A percentile compares a stretch with the other conserved stretches of the same genome.
Conservation (phyloP, 2,888 invertebrate species). For the Gisinianus flammeolus region DNA sequence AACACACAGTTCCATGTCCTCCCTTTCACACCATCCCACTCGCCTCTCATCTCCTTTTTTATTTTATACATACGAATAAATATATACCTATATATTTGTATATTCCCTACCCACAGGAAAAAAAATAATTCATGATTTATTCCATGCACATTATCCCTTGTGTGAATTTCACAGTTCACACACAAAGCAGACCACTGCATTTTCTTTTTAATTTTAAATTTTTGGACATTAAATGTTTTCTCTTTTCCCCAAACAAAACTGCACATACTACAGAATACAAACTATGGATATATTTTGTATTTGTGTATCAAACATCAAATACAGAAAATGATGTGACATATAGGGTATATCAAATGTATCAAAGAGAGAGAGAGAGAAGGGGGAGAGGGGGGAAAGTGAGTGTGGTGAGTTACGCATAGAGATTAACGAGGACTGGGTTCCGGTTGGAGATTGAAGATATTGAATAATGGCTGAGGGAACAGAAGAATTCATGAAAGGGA, state of each 20-base stretch:
- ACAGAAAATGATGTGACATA: too few species aligned
- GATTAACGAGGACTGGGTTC: too few species aligned
- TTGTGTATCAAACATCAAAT: too few species aligned
- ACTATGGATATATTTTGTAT: too few species aligned
- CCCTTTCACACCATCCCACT: conserved; percentile 6
- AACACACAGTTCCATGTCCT: not conserved
- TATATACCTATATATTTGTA: too few species aligned
- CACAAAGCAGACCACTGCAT: not conserved
- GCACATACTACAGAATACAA: too few species aligned
- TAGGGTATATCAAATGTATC: too few species aligned
- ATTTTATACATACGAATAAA: too few species aligned
- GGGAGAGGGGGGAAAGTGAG: not conserved
- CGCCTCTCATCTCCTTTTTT: not conserved
- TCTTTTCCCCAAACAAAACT: too few species aligned
- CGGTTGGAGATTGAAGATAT: not conserved
- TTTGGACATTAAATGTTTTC: too few species aligned
- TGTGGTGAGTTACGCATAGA: not conserved
- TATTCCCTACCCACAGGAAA: not conserved
- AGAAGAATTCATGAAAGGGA: not conserved
- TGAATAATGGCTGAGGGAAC: not conserved
- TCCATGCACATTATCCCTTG: not conserved
- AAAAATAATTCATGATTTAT: not conserved
- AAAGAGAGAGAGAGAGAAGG: not conserved
- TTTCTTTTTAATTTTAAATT: not conserved
- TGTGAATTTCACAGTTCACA: not conserved